A percentile compares a stretch with the other conserved stretches of the same genome.
Evolutionary conservation across 2,113 vertebrate genomes (phyloP).

Genomic region (Phaethon lepturus): DNA sequence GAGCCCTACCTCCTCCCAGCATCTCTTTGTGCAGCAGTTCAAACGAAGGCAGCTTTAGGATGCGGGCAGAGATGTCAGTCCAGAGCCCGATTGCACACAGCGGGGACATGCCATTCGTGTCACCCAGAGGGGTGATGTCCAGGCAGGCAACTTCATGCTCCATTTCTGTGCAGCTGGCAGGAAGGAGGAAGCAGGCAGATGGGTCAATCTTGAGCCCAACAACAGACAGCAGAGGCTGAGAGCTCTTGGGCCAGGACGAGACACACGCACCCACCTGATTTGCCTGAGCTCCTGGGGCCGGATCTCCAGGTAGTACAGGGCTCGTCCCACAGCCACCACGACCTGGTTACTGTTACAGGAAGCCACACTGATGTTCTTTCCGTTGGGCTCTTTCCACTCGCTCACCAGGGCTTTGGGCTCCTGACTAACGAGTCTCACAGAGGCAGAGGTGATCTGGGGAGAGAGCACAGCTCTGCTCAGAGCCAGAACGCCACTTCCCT

Average conservation of each 20-base stretch:
- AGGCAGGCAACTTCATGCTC: slow-evolving; percentile 98
- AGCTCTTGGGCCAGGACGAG: accelerated
- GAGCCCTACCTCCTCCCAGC: slow-evolving; percentile 92
- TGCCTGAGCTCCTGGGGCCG: slow-evolving; percentile 92
- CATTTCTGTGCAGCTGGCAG: slow-evolving; percentile 91
- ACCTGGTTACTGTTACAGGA: slow-evolving; percentile 97
- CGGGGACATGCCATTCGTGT: slow-evolving; percentile 85
- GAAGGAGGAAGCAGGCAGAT: background rate
- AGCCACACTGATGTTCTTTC: slow-evolving; percentile 96
- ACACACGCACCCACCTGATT: slow-evolving; percentile 82
- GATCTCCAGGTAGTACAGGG: slow-evolving; percentile 96
- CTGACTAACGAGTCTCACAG: slow-evolving; percentile 92
- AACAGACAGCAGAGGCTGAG: too few relatives aligned
- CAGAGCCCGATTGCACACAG: slow-evolving; percentile 97
- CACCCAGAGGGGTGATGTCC: slow-evolving; percentile 95
- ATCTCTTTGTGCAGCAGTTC: slow-evolving; percentile 97
- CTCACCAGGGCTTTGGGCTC: slow-evolving; percentile 93
- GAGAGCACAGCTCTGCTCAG: background rate
- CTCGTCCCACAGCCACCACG: slow-evolving; percentile 93
- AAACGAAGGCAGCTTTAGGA: slow-evolving; percentile 93
- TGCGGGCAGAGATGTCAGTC: slow-evolving; percentile 97
- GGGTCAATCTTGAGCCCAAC: background rate
- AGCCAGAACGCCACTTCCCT: background rate
- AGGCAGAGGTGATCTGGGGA: slow-evolving; percentile 93
- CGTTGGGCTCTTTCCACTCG: slow-evolving; percentile 97